Evolutionary conservation across 1,140 invertebrate species (phyloP), one percentile per base, ranked within the genome.

Genomic region (Bombus turneri): DNA sequence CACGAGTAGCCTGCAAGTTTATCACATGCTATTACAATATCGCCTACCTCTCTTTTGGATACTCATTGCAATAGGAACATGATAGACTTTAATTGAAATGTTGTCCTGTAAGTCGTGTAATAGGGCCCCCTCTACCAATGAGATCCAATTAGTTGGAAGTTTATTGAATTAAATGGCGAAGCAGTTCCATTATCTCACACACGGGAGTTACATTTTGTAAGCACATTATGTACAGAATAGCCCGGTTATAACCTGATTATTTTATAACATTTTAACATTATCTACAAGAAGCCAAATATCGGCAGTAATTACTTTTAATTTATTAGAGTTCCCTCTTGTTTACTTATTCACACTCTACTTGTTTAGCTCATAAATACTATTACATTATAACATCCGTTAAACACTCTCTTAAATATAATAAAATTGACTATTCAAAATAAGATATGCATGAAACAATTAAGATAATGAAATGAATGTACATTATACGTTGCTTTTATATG

Each of bases 81-180:
- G 62, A 31, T 25, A 9, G 64, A 43, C 12, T 31, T 72, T 72
- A 64, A 76, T 69, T 53, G 28, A 47, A 83, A 77, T 53, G 41
- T 53, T 43, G 25, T n/a, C 28, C 34, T 22, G 34, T 41, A 53
- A 69, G 31, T 76, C 15, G 28, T 53, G 22, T 77, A 83, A 76
- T 43, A 25, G 62, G 12, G 6, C n/a, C 57, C 25, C 34, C 37
- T 83, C 18, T 39, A 74, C 43, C 68, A 57, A 69, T 22, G 62
- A 77, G 73, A 77, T 77, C 64, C 73, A 83, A 77, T 83, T 83
- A 83, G 34, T 83, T 41, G 8, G 41, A 13, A 37, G 74, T 76
- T 53, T 39, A 66, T 76, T 34, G 73, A 77, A 83, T 83, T 83
- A 83, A 77, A 73, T 74, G 53, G 62, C n/a, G 31, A 41, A 41